Evolutionary conservation across 2,797 vertebrate species (phyloP).

Genomic region (Gymnoscopelus braueri): DNA sequence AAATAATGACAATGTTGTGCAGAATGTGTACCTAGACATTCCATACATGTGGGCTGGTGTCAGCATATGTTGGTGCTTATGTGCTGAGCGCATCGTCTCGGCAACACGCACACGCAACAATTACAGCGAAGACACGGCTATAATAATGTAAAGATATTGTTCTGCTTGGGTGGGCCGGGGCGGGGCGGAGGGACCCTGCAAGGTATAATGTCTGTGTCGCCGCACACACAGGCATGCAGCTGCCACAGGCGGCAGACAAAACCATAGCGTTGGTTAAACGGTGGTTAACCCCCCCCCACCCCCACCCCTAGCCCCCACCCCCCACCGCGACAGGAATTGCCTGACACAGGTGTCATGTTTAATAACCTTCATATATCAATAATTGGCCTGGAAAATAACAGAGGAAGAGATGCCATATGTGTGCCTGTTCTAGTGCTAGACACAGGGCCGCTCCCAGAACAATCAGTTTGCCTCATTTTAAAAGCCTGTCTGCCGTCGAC

Average conservation of each 20-base stretch:
- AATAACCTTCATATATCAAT: slow-evolving; percentile 87
- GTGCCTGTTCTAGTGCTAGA: slow-evolving; percentile 54
- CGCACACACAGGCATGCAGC: slow-evolving; percentile 68
- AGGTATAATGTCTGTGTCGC: slow-evolving; percentile 79
- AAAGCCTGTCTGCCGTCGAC: slow-evolving; percentile 61
- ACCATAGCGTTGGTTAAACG: slow-evolving; percentile 53
- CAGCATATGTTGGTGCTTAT: too few relatives aligned
- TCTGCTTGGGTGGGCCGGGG: slow-evolving; percentile 85
- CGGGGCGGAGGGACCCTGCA: slow-evolving; percentile 45
- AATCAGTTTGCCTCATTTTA: slow-evolving; percentile 76
- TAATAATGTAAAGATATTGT: slow-evolving; percentile 79
- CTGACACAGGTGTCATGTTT: slow-evolving; percentile 87
- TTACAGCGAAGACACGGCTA: slow-evolving; percentile 37
- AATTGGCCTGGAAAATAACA: slow-evolving; percentile 64
- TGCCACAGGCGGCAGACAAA: slow-evolving; percentile 75
- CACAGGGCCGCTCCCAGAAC: slow-evolving; percentile 63
- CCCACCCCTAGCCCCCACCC: slow-evolving; percentile 24
- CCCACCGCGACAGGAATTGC: slow-evolving; percentile 62
- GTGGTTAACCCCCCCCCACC: slow-evolving; percentile 59
- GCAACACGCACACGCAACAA: too few relatives aligned
- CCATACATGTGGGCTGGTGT: too few relatives aligned
- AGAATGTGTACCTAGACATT: not conserved
- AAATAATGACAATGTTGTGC: slow-evolving; percentile 4
- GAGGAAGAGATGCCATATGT: slow-evolving; percentile 73
- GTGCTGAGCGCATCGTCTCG: too few relatives aligned